Evolutionary conservation across 2,113 vertebrate species (phyloP).

Genomic region (Python bivittatus): DNA sequence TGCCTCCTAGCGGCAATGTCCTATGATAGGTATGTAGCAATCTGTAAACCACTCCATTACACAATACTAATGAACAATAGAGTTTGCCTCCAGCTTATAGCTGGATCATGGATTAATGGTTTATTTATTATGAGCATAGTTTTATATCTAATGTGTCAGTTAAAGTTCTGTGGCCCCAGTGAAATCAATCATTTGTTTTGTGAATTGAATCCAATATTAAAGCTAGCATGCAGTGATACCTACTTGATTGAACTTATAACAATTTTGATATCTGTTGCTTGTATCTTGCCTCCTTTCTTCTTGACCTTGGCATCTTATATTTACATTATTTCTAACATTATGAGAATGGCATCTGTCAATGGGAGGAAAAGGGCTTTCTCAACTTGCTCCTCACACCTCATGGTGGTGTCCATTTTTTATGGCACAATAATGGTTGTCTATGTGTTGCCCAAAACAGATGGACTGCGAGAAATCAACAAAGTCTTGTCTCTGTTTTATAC

Average conservation of each 20-base stretch:
- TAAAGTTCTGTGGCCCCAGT: constrained; percentile 12
- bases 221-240: neutral
- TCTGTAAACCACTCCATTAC: constrained; percentile 25
- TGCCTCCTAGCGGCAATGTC: too few relatives aligned
- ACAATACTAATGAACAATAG: neutral
- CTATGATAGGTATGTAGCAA: too few relatives aligned
- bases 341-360: neutral
- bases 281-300: constrained; percentile 29
- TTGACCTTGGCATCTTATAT: constrained; percentile 39
- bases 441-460: constrained; percentile 1
- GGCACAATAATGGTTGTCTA: constrained; percentile 18
- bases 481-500: too few relatives aligned
- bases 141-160: constrained; percentile 6
- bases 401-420: constrained; percentile 43
- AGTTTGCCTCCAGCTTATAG: neutral
- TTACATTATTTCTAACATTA: constrained; percentile 17
- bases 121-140: constrained; percentile 10
- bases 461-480: constrained; percentile 9
- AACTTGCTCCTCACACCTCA: constrained; percentile 47
- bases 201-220: constrained; percentile 42
- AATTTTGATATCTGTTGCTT: neutral
- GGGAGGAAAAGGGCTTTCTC: constrained; percentile 41
- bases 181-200: constrained; percentile 41
- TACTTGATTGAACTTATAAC: neutral
- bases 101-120: constrained; percentile 5